Evolutionary conservation across 2,113 vertebrate genomes (phyloP).

Genomic region (Perca flavescens): DNA sequence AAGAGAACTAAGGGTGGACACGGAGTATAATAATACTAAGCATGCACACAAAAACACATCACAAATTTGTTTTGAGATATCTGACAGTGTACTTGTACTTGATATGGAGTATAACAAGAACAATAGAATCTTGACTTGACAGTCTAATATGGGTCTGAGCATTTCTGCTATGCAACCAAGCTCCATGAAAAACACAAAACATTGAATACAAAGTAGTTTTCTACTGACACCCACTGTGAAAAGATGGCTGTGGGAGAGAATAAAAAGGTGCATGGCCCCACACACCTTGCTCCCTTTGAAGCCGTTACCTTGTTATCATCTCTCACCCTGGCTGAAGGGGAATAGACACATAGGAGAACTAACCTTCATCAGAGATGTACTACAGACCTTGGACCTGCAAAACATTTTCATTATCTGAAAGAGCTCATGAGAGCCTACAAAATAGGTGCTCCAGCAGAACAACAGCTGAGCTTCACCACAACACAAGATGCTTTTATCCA

Average conservation of each 20-base stretch:
- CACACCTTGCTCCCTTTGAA: conserved; percentile 44
- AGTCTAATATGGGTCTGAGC: neutral
- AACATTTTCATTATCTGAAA: conserved; percentile 51
- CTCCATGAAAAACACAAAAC: neutral
- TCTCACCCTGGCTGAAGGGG: conserved; percentile 24
- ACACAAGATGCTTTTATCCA: conserved; percentile 29
- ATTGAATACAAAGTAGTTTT: neutral
- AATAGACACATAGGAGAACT: conserved; percentile 49
- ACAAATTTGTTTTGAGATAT: neutral
- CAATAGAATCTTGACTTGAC: neutral
- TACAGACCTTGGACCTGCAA: conserved; percentile 7
- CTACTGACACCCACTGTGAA: conserved; percentile 14
- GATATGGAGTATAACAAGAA: neutral
- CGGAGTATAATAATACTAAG: neutral
- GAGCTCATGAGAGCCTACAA: conserved; percentile 21
- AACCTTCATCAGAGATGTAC: conserved; percentile 23
- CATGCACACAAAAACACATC: neutral
- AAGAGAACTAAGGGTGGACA: neutral
- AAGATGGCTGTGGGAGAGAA: conserved; percentile 31
- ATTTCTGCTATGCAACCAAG: neutral
- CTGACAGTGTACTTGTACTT: neutral
- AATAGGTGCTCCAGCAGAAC: conserved; percentile 11
- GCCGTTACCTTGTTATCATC: conserved; percentile 45
- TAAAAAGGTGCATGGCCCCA: conserved; percentile 31
- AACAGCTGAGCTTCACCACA: conserved; percentile 32